A percentile compares a stretch with the other conserved stretches of the same genome.
These are phyloP conservation scores for Leuciscus waleckii DNA, from an alignment of 2,797 vertebrate genomes.

Conservation along the genomic window DNA sequence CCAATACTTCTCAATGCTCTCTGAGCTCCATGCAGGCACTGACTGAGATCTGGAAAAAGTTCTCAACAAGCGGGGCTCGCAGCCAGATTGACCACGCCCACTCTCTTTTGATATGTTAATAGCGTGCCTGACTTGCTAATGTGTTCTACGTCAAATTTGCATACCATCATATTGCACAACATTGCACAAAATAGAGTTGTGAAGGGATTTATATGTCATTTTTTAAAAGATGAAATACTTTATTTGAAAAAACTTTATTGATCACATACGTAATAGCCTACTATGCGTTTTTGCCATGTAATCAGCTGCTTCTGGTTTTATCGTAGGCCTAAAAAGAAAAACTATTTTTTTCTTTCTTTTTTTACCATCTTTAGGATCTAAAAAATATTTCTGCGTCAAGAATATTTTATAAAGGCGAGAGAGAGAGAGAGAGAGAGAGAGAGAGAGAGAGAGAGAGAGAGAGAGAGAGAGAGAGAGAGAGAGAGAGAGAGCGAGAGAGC, in stretches of 20 bases:
- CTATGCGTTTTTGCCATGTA: not conserved
- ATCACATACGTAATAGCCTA: not conserved
- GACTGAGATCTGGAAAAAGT: conserved; percentile 2
- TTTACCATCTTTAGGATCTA: not conserved
- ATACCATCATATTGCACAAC: not conserved
- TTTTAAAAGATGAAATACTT: no score
- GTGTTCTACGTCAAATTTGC: not conserved
- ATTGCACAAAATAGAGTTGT: not conserved
- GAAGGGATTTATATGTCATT: not conserved
- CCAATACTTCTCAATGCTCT: conserved; percentile 45
- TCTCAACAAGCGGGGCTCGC: conserved; percentile 11
- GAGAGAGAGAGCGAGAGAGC: not conserved
- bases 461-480: not conserved
- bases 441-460: conserved; percentile 1
- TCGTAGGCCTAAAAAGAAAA: not conserved
- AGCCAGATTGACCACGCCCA: conserved; percentile 13
- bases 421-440: not conserved
- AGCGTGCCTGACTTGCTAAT: not conserved
- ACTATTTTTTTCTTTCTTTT: no score
- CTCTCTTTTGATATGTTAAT: not conserved
- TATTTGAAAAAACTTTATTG: no score
- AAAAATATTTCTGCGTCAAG: not conserved
- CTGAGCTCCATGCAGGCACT: conserved; percentile 32
- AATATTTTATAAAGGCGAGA: not conserved
- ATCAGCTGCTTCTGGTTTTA: not conserved